Percentiles rank a stretch among this genome's conserved stretches.
phyloP scores from a whole-genome alignment of 2,797 vertebrate genomes.

The Chaetophractus vellerosus region DNA sequence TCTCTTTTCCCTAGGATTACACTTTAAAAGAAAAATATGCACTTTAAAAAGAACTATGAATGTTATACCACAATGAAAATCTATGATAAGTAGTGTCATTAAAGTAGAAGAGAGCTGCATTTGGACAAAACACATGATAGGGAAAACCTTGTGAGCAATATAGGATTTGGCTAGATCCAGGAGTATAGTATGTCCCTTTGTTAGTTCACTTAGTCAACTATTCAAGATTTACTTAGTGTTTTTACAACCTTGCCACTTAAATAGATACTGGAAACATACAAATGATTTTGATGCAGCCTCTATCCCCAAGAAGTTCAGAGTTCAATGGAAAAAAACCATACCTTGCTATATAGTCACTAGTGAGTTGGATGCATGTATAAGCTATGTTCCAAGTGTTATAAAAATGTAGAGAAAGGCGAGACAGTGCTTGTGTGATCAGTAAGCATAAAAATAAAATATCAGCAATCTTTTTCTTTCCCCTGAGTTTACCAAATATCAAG shows the following conservation, averaged over 20 bases:
- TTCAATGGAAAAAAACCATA: not conserved
- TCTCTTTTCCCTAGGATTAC: not conserved
- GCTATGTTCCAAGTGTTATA: not conserved
- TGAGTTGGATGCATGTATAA: not conserved
- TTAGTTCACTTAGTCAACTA: slow-evolving; percentile 35
- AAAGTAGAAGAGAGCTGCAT: not conserved
- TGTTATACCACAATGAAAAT: slow-evolving; percentile 31
- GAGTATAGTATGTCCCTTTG: not conserved
- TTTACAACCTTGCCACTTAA: not conserved
- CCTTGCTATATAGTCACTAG: not conserved
- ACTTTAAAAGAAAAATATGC: not conserved
- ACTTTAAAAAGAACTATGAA: not conserved
- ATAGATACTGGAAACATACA: not conserved
- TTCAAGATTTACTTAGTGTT: slow-evolving; percentile 17
- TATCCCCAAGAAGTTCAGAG: not conserved
- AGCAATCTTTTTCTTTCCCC: no score
- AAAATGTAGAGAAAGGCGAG: not conserved
- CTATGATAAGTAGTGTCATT: not conserved
- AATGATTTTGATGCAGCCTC: not conserved
- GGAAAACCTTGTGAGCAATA: not conserved
- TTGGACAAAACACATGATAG: not conserved
- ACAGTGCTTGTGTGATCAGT: not conserved
- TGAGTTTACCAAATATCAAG: not conserved
- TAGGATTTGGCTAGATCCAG: not conserved
- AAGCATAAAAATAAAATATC: not conserved